A percentile compares a stretch with the other conserved stretches of the same genome.
These are phyloP conservation scores for Microctonus brassicae DNA, from an alignment of 2,888 invertebrate species.

Conservation along the genomic window DNA sequence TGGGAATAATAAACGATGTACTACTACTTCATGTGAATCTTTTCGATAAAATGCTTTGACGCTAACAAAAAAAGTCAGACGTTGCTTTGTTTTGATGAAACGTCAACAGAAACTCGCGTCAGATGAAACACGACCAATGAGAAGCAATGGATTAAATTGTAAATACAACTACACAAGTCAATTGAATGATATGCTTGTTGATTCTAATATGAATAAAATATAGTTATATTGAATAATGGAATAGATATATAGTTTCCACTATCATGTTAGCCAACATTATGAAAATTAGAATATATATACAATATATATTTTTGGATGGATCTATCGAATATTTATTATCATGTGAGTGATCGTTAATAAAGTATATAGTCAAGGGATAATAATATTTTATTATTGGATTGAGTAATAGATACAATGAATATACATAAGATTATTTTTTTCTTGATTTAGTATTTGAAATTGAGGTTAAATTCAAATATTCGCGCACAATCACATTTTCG, in stretches of 20 bases:
- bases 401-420: too few relatives aligned
- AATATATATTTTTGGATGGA: too few relatives aligned
- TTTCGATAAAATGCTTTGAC: conserved; percentile 56
- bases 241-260: too few relatives aligned
- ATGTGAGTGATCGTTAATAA: too few relatives aligned
- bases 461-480: neutral
- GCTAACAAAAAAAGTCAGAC: too few relatives aligned
- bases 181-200: neutral
- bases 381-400: too few relatives aligned
- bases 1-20: conserved; percentile 25
- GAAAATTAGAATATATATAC: neutral
- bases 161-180: conserved; percentile 48
- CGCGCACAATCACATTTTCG: neutral
- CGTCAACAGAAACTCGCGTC: conserved; percentile 61
- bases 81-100: conserved; percentile 66
- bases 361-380: too few relatives aligned
- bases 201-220: neutral
- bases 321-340: too few relatives aligned
- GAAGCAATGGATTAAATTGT: conserved; percentile 42
- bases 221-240: neutral
- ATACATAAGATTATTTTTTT: too few relatives aligned
- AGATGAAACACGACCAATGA: conserved; percentile 52
- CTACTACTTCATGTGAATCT: conserved; percentile 53
- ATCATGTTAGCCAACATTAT: neutral
- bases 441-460: too few relatives aligned